Base-by-base conservation (phyloP, 2,797 vertebrate genomes). In the Acanthopagrus latus region DNA sequence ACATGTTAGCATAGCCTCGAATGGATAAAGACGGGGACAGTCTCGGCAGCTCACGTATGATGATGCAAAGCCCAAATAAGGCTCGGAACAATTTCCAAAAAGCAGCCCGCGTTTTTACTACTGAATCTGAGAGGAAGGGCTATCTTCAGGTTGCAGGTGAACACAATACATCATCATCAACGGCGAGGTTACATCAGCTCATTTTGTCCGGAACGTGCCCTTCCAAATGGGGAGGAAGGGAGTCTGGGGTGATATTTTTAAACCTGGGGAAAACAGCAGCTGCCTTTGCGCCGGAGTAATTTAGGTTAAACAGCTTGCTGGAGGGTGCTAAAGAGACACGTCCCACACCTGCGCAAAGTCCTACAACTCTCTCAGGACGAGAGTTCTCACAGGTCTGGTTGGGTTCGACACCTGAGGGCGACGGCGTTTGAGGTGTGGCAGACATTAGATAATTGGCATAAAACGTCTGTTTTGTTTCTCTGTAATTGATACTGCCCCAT, bases 291-390 rank as follows among this genome's bases (percentile, higher is more conserved):
- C 81, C 5, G 54, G 27, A 87, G 81, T 83, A 81, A 93, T 91
- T 89, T 81, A 87, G 90, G 88, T 91, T 88, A 88, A 92, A 82
- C 62, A 78, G 80, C 86, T 86, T 66, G 52, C 64, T 71, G 56
- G 84, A 64, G 62, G 88, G 71, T 85, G 85, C 78, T 89, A 84
- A 90, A 78, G 16, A 78, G 79, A 79, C 51, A 51, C 2, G 23
- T 70, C 57, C 69, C 54, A 74, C 79, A 75, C 71, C 73, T 86
- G 76, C 63, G 13, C 2, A 8, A 33, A 7, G 50, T 20, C 50
- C 71, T 18, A 54, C 52, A 76, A 76, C 74, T 62, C 63, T 64
- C 72, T 29, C 13, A 14, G 54, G 50, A 47, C 44, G 44, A 72
- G 43, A 74, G 56, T 41, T 74, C 52, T 43, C 55, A 33, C 44